Conservation (phyloP, 2,888 invertebrate species). For the Digitonthophagus gazella region DNA sequence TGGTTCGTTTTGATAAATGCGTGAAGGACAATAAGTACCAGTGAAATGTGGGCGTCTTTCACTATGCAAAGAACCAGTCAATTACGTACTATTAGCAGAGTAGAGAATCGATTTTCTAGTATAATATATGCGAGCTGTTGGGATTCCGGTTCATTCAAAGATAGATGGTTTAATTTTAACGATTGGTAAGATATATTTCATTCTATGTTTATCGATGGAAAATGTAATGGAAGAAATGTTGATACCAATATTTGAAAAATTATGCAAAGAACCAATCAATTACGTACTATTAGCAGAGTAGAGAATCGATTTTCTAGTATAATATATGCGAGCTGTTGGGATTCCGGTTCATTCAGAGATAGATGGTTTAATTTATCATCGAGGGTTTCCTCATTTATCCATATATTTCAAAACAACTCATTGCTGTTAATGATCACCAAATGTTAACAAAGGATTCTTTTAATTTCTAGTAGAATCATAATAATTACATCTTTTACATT, state of each 20-base stretch:
- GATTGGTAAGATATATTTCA: not conserved
- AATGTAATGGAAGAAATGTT: not conserved
- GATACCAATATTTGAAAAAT: not conserved
- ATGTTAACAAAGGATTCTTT: not conserved
- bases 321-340: constrained; percentile 24
- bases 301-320: constrained; percentile 22
- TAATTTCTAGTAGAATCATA: too few species aligned
- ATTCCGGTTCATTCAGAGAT: constrained; percentile 7
- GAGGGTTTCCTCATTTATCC: not conserved
- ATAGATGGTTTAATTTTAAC: constrained; percentile 12
- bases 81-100: not conserved
- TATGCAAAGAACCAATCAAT: not conserved
- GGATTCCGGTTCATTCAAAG: constrained; percentile 21
- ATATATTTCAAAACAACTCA: not conserved
- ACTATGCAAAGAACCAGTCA: not conserved
- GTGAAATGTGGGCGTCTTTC: not conserved
- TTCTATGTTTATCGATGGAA: not conserved
- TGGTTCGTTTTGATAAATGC: not conserved
- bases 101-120: constrained; percentile 22
- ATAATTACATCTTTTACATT: too few species aligned
- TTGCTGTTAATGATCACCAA: not conserved
- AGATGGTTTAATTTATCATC: too few species aligned
- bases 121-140: constrained; percentile 24
- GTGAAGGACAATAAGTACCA: not conserved
- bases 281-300: not conserved